phyloP scores from a whole-genome alignment of 2,888 invertebrate species.

The Caenorhabditis doughertyi region DNA sequence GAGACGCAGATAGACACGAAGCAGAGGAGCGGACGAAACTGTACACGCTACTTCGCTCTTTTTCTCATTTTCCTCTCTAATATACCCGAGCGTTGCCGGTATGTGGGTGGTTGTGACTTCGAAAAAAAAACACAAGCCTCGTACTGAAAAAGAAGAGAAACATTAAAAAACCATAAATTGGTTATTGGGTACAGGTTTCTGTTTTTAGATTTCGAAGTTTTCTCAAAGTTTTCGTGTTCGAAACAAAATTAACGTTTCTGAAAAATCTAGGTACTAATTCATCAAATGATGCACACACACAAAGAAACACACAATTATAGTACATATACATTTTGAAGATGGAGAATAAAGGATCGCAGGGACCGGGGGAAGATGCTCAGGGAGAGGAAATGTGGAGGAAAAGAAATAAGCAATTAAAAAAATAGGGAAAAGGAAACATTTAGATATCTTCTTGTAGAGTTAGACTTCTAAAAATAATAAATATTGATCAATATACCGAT shows the following conservation, averaged over 20 bases:
- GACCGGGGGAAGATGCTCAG: neutral
- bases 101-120: slow-evolving; percentile 31
- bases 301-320: slow-evolving; percentile 26
- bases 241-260: neutral
- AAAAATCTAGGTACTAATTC: slow-evolving; percentile 12
- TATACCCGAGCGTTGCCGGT: slow-evolving; percentile 17
- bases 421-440: neutral
- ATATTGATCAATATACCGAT: slow-evolving; percentile 2
- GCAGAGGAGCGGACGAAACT: slow-evolving; percentile 31
- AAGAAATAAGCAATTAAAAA: neutral
- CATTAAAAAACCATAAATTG: neutral
- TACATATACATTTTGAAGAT: slow-evolving; percentile 26
- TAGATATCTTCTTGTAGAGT: slow-evolving; percentile 1
- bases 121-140: slow-evolving; percentile 5
- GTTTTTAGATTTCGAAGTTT: too few relatives aligned
- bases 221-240: too few relatives aligned
- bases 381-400: slow-evolving; percentile 7
- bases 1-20: slow-evolving; percentile 36
- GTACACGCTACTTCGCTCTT: slow-evolving; percentile 22
- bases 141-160: neutral
- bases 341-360: neutral
- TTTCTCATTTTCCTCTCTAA: slow-evolving; percentile 6
- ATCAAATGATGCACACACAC: slow-evolving; percentile 2
- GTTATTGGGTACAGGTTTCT: too few relatives aligned
- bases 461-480: slow-evolving; percentile 15